Evolutionary conservation across 2,113 vertebrate species (phyloP).

Genomic region (Chinchilla lanigera): DNA sequence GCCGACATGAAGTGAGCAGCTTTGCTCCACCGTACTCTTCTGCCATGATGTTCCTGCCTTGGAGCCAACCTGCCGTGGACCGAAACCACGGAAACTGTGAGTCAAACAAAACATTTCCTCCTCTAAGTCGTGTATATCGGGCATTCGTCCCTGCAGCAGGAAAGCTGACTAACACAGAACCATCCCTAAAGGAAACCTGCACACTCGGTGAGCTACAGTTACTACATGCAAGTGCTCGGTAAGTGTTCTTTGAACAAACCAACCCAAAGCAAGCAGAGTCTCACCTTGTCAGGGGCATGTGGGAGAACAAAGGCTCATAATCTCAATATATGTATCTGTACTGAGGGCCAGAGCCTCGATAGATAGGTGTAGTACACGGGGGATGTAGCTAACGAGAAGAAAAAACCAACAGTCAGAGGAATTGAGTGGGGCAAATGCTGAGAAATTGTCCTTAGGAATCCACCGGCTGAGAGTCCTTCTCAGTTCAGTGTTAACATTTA

Average conservation of each 20-base stretch:
- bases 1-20: background rate
- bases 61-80: background rate
- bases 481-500: background rate
- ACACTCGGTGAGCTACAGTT: background rate
- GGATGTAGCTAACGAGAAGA: background rate
- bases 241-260: slow-evolving; percentile 32
- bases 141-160: background rate
- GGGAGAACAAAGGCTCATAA: background rate
- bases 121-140: background rate
- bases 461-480: background rate
- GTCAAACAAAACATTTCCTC: background rate
- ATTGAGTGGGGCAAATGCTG: background rate
- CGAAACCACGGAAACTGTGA: background rate
- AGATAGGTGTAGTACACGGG: background rate
- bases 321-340: background rate
- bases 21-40: background rate
- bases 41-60: background rate
- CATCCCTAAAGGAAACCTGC: background rate
- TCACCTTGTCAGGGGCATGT: background rate
- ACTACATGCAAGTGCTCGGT: background rate
- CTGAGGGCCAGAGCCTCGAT: background rate
- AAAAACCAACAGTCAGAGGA: background rate
- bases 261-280: background rate
- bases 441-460: background rate
- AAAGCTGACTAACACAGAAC: background rate